Base-by-base conservation (phyloP, 2,113 vertebrate species). In the Silurus glanis region DNA sequence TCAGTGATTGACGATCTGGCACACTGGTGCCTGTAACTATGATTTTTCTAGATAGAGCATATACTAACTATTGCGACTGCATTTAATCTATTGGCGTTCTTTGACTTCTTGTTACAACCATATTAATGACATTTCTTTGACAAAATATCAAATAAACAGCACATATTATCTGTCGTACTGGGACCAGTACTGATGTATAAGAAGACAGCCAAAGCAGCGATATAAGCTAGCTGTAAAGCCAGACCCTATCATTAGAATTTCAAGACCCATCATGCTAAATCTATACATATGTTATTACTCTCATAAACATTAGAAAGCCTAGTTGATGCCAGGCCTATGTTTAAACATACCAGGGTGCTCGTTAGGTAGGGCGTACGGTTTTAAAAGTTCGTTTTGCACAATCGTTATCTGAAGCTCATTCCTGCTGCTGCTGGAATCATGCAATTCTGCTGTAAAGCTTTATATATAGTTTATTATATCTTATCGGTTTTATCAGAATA, bases 181-280 rank as follows among this genome's bases (percentile, higher is more conserved):
- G 12, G 21, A 69, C 37, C 47, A 80, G 64, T 71, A 82, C 56
- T 8, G 56, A 82, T 80, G 66, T 86, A 75, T 82, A 67, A 28
- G 47, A 80, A 82, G 23, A 75, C 80, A 82, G 85, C 45, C 80
- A 16, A 75, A 82, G 80, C 69, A 82, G 69, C 59, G 51, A 78
- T 88, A 88, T 76, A 88, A 69, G 78, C 45, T 82, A 85, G 83
- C 66, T 21, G 4, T 59, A 75, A 81, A 86, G 79, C 85, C 75
- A 80, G 55, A 55, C 72, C 71, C 75, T 88, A 85, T 69, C 23
- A 9, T 56, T 49, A 59, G 80, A 76, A 82, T 84, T 76, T 85
- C 87, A 69, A 80, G 85, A 88, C 61, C 84, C 55, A 76, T 86
- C 87, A 86, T 90, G 85, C 87, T 90, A 88, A 86, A 88, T 76